phyloP scores from a whole-genome alignment of 2,888 invertebrate species.

The Temnothorax unifasciatus region DNA sequence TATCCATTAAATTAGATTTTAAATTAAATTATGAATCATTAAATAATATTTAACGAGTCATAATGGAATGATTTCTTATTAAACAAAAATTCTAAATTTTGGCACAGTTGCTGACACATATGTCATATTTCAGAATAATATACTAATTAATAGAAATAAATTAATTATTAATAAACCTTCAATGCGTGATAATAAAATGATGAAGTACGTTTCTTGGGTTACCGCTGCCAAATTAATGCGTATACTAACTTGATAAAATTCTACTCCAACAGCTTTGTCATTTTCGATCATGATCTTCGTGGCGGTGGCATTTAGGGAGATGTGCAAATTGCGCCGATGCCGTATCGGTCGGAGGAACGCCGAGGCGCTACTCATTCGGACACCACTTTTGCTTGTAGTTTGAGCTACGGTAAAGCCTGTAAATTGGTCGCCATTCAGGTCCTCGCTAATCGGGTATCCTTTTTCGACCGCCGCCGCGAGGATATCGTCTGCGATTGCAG shows the following conservation, averaged over 20 bases:
- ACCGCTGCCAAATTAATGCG: background rate
- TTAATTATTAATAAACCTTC: background rate
- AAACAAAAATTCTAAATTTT: background rate
- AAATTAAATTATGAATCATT: background rate
- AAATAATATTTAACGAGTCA: background rate
- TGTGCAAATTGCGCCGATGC: constrained; percentile 88
- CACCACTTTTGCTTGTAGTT: constrained; percentile 89
- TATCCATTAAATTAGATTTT: background rate
- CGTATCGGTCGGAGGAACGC: constrained; percentile 89
- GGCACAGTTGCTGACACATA: background rate
- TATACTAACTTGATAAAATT: constrained; percentile 86
- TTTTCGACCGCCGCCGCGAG: constrained; percentile 89
- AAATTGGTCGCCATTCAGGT: constrained; percentile 89
- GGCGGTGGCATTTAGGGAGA: constrained; percentile 89
- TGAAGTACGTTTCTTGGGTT: background rate
- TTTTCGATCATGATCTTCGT: constrained; percentile 88
- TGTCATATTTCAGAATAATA: background rate
- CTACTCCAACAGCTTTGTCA: constrained; percentile 88
- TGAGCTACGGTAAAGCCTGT: constrained; percentile 91
- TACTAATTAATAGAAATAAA: background rate
- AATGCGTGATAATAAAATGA: background rate
- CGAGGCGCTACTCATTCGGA: constrained; percentile 88
- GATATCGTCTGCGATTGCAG: constrained; percentile 89
- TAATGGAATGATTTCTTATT: background rate
- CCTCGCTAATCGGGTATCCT: constrained; percentile 89